Conservation (phyloP, 2,888 invertebrate species). For the Chydorus sphaericus region DNA sequence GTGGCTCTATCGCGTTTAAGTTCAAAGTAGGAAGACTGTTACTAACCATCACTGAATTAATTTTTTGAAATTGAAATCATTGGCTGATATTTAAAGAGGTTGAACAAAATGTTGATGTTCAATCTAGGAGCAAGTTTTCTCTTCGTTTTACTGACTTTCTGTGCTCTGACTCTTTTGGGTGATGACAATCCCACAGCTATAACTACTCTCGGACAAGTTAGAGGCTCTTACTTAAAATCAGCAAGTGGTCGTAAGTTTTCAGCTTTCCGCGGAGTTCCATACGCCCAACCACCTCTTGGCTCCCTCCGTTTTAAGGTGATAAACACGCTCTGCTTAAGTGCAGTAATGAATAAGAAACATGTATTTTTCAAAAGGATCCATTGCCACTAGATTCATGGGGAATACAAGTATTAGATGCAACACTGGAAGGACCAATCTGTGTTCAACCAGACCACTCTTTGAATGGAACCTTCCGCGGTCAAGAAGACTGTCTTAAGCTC, state of each 20-base stretch:
- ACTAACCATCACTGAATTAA: too few species aligned
- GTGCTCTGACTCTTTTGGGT: too few species aligned
- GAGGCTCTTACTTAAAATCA: constrained; percentile 17
- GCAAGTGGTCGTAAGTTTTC: constrained; percentile 17
- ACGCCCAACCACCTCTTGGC: constrained; percentile 16
- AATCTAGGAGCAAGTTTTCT: too few species aligned
- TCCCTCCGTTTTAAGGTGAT: constrained; percentile 17
- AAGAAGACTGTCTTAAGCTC: constrained; percentile 19
- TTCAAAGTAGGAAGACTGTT: too few species aligned
- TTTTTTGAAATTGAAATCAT: too few species aligned
- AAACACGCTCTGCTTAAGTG: not conserved
- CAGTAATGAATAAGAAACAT: too few species aligned
- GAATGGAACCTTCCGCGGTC: constrained; percentile 11
- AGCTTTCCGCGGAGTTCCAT: constrained; percentile 19
- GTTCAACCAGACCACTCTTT: constrained; percentile 13
- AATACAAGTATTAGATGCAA: constrained; percentile 18
- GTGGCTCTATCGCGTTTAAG: too few species aligned
- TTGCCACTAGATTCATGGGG: constrained; percentile 17
- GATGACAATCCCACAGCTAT: constrained; percentile 12
- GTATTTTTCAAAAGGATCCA: constrained; percentile 15
- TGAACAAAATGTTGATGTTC: too few species aligned
- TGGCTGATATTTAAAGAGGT: too few species aligned
- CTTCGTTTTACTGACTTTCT: too few species aligned
- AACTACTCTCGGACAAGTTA: constrained; percentile 18
- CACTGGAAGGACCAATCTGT: not conserved